These are phyloP conservation scores for Exaiptasia diaphana DNA, from an alignment of 64 coral and sea anemone species.

Conservation along the genomic window DNA sequence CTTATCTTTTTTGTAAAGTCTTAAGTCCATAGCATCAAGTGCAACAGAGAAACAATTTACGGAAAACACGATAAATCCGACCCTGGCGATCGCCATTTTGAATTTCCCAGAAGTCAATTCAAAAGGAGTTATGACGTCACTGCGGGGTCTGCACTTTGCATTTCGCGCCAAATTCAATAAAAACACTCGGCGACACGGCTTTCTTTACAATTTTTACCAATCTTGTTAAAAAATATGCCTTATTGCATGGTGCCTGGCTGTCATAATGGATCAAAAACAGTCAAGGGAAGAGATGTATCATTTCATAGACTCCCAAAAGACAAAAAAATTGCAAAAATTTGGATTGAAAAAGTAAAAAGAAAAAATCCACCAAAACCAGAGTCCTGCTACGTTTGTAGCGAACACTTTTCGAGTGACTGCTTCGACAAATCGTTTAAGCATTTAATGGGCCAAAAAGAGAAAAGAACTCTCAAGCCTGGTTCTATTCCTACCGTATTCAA, in stretches of 20 bases:
- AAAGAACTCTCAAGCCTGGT: constrained; percentile 20
- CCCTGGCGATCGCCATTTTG: too few relatives aligned
- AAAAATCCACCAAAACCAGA: neutral
- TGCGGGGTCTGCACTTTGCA: too few relatives aligned
- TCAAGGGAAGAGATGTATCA: constrained; percentile 24
- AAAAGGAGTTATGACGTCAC: too few relatives aligned
- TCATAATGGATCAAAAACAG: constrained; percentile 24
- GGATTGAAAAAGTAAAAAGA: neutral
- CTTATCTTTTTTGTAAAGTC: too few relatives aligned
- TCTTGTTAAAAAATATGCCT: constrained; percentile 31
- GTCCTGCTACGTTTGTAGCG: constrained; percentile 20
- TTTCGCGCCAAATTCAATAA: too few relatives aligned
- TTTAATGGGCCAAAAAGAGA: constrained; percentile 4
- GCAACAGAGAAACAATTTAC: too few relatives aligned
- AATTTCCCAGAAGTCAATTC: too few relatives aligned
- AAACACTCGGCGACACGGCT: too few relatives aligned
- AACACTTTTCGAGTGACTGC: constrained; percentile 6
- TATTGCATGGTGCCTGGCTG: constrained; percentile 53
- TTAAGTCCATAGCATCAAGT: too few relatives aligned
- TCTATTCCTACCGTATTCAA: constrained; percentile 26
- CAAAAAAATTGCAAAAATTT: constrained; percentile 23
- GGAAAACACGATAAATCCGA: too few relatives aligned
- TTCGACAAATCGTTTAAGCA: constrained; percentile 12
- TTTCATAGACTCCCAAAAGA: constrained; percentile 41
- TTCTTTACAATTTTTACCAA: too few relatives aligned